Base-by-base conservation (phyloP, 2,888 invertebrate species). In the Orchesellides sinensis region DNA sequence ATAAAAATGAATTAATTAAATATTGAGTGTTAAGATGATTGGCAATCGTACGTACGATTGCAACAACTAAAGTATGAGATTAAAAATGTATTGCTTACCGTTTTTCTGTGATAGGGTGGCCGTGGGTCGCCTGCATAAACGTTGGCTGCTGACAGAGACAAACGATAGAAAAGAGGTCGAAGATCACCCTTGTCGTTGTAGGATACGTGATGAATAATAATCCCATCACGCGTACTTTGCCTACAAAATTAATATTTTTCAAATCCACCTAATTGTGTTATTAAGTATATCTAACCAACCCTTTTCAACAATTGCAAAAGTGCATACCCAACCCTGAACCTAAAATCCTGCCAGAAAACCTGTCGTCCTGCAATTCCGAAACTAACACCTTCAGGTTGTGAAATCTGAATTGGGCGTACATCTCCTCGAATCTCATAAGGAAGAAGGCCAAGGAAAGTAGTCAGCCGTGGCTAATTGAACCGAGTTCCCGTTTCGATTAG, bases 311-410 rank as follows among this genome's bases (percentile, higher is more conserved):
- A 49, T 14, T 52, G 4, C 8, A 52, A 32, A 61, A 25, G 12
- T 27, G 5, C 49, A n/a, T 47, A 85, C 84, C 87, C 84, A 45
- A 87, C 75, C 17, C 85, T 45, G 45, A 88, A 81, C 21, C 82
- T 78, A 59, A 86, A 88, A 49, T 87, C 86, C 65, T 87, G 85
- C 88, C 88, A 88, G 0, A 29, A 17, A 1, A 88, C 70, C 21
- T 74, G 56, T 52, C 85, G 74, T 0, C 83, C 87, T 17, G 69
- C 23, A 12, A 86, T 78, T n/a, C 21, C n/a, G 49, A 84, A 86
- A 29, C 83, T 83, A 1, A 83, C 78, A 12, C 87, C 87, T 29
- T 83, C 70, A 0, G 85, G 85, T 19, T 66, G 74, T 10, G 80
- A 47, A 21, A 86, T 74, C n/a, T 79, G 68, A 5, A 87, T 12